These are phyloP conservation scores for Luperina testacea DNA, from an alignment of 2,888 invertebrate species.

Conservation along the genomic window DNA sequence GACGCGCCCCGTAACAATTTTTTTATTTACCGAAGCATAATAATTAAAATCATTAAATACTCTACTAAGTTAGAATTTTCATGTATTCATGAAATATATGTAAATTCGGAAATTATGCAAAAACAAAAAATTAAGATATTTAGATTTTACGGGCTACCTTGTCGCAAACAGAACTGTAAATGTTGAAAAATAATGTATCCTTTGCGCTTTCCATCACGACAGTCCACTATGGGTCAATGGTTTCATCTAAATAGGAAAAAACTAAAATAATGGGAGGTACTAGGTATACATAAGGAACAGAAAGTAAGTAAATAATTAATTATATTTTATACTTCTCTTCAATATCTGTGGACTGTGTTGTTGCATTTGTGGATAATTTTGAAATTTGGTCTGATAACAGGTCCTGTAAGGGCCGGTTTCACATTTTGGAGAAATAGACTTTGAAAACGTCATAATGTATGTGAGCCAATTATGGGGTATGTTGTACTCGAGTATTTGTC, in stretches of 20 bases:
- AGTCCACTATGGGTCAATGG: too few relatives aligned
- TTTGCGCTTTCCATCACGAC: background rate
- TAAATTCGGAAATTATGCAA: background rate
- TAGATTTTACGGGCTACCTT: background rate
- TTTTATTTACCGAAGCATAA: background rate
- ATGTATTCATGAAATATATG: background rate
- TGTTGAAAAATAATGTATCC: background rate
- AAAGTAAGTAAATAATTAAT: background rate
- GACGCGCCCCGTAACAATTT: background rate
- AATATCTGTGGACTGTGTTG: background rate
- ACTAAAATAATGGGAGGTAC: background rate
- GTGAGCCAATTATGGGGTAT: background rate
- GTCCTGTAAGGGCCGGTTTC: too few relatives aligned
- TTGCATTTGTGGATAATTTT: background rate
- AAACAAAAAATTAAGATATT: background rate
- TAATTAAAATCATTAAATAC: background rate
- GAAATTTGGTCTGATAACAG: background rate
- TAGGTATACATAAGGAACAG: background rate
- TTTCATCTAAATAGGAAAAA: background rate
- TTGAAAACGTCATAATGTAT: background rate
- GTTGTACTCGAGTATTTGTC: background rate
- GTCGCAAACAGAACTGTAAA: slow-evolving; percentile 1
- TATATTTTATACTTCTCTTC: background rate
- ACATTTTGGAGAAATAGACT: background rate
- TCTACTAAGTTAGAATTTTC: background rate